phyloP scores from a whole-genome alignment of 2,888 invertebrate genomes.

The Parelbella ahira region DNA sequence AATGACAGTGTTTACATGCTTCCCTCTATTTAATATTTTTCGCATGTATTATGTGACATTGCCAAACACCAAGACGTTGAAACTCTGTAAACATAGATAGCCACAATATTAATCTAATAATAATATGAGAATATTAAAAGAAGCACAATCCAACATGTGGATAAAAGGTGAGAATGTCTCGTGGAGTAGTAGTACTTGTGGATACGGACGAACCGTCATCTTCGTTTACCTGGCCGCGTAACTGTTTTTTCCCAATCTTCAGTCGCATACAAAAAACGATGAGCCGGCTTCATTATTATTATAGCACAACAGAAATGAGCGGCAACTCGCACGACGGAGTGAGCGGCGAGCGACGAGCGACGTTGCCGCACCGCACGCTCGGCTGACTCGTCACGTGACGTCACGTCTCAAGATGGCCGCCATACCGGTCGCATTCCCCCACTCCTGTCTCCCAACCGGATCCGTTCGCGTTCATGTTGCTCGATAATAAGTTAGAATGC shows the following conservation, averaged over 20 bases:
- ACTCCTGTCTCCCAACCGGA: conserved; percentile 67
- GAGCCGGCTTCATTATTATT: conserved; percentile 55
- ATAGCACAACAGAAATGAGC: conserved; percentile 63
- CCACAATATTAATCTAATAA: too few relatives aligned
- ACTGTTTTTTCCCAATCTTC: conserved; percentile 71
- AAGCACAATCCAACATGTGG: too few relatives aligned
- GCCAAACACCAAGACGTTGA: too few relatives aligned
- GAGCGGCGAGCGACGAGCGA: conserved; percentile 46
- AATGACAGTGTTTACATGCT: too few relatives aligned
- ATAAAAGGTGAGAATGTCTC: too few relatives aligned
- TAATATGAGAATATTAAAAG: too few relatives aligned
- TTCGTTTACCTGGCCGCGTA: conserved; percentile 67
- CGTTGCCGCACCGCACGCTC: conserved; percentile 69
- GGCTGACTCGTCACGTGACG: conserved; percentile 80
- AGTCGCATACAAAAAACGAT: conserved; percentile 66
- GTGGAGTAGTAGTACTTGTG: conserved; percentile 17
- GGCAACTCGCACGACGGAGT: conserved; percentile 54
- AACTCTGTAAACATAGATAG: too few relatives aligned
- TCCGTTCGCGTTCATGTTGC: conserved; percentile 46
- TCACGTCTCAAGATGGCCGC: conserved; percentile 81
- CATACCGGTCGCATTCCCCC: conserved; percentile 66
- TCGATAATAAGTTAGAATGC: conserved; percentile 72
- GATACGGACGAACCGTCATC: conserved; percentile 41
- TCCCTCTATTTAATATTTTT: too few relatives aligned
- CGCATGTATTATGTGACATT: too few relatives aligned